Percentiles rank a stretch among this genome's conserved stretches.
Evolutionary conservation across 1,140 invertebrate genomes (phyloP).

Genomic region (Drosophila simulans): DNA sequence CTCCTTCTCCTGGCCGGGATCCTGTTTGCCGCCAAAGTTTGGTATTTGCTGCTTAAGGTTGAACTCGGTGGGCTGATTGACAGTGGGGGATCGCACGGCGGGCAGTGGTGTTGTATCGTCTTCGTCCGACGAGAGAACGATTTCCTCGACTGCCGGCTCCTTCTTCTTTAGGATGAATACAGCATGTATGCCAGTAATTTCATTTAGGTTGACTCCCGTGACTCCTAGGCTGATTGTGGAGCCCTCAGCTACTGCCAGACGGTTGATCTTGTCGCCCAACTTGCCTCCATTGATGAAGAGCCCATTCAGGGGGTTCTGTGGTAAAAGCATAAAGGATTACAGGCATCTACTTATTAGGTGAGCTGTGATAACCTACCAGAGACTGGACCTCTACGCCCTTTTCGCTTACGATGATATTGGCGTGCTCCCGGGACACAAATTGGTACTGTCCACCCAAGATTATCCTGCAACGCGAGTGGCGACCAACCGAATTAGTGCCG

Average conservation of each 20-base stretch:
- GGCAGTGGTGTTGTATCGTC: neutral
- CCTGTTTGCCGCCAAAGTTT: neutral
- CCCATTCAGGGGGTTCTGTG: slow-evolving; percentile 51
- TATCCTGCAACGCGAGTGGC: slow-evolving; percentile 57
- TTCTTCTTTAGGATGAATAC: slow-evolving; percentile 47
- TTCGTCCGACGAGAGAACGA: slow-evolving; percentile 32
- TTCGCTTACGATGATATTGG: slow-evolving; percentile 34
- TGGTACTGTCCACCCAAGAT: slow-evolving; percentile 20
- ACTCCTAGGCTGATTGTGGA: slow-evolving; percentile 52
- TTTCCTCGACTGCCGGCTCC: neutral
- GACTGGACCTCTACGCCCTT: slow-evolving; percentile 20
- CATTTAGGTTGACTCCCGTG: neutral
- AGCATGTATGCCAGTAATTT: slow-evolving; percentile 10
- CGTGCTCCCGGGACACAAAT: slow-evolving; percentile 55
- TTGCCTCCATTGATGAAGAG: slow-evolving; percentile 39
- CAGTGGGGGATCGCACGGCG: neutral
- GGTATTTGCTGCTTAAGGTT: neutral
- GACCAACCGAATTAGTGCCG: slow-evolving; percentile 45
- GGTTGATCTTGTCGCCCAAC: neutral
- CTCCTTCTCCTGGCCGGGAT: neutral
- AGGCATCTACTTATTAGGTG: neutral
- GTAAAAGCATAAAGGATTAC: neutral
- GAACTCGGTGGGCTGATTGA: neutral
- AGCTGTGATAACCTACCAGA: slow-evolving; percentile 31
- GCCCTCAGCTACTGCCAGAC: slow-evolving; percentile 8